Evolutionary conservation across 2,888 invertebrate genomes (phyloP).

Genomic region (Xanthorhoe spadicearia): DNA sequence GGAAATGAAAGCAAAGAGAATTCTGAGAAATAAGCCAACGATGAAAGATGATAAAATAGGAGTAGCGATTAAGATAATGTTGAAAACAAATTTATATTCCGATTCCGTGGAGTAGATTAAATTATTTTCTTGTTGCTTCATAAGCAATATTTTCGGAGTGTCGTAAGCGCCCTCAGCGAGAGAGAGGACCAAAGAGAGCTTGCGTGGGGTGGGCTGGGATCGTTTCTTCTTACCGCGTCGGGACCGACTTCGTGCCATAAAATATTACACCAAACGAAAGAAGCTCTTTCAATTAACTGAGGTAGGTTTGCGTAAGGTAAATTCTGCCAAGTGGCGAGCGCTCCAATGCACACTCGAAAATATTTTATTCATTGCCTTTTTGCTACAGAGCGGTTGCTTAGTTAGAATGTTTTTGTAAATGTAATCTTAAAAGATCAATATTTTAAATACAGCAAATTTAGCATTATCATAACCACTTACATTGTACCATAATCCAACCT

Average conservation of each 20-base stretch:
- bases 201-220: constrained; percentile 65
- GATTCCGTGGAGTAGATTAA: constrained; percentile 74
- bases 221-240: constrained; percentile 59
- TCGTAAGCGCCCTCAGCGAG: constrained; percentile 60
- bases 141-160: constrained; percentile 62
- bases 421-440: neutral
- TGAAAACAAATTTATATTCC: constrained; percentile 77
- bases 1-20: constrained; percentile 60
- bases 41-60: constrained; percentile 67
- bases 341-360: constrained; percentile 59
- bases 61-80: constrained; percentile 74
- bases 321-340: constrained; percentile 68
- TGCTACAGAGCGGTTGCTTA: constrained; percentile 28
- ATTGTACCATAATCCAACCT: neutral
- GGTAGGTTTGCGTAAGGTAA: constrained; percentile 78
- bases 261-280: constrained; percentile 81
- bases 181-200: constrained; percentile 64
- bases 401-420: constrained; percentile 5
- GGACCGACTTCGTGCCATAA: constrained; percentile 67
- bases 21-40: constrained; percentile 58
- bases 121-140: constrained; percentile 76
- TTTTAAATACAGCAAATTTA: neutral
- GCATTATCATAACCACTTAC: neutral
- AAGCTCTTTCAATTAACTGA: constrained; percentile 82
- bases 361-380: constrained; percentile 52